phyloP scores from a whole-genome alignment of 2,113 vertebrate genomes.

The Nicator chloris region DNA sequence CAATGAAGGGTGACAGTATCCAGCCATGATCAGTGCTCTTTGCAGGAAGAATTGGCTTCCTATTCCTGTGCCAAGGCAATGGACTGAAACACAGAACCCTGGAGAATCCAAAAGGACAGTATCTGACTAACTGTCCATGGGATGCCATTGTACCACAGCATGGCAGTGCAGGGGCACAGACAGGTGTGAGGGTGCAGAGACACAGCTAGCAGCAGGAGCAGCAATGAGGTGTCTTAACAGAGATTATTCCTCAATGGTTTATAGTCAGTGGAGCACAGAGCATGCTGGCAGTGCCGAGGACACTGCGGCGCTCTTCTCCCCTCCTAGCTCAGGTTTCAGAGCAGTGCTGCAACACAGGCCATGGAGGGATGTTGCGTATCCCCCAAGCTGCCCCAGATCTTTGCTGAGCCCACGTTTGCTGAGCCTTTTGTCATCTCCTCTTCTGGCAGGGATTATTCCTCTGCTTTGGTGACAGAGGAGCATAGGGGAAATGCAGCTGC shows the following conservation, averaged over 20 bases:
- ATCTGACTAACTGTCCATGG: background rate
- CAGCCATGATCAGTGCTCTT: background rate
- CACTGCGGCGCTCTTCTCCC: accelerated
- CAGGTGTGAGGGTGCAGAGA: background rate
- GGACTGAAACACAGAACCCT: background rate
- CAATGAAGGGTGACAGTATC: background rate
- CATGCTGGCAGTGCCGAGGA: accelerated
- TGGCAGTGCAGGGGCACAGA: background rate
- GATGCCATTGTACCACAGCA: background rate
- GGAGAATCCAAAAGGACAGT: background rate
- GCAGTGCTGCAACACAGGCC: background rate
- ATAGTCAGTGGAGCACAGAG: background rate
- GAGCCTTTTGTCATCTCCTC: background rate
- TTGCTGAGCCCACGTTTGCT: background rate
- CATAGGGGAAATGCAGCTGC: background rate
- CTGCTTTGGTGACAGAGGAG: background rate
- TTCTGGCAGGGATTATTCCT: background rate
- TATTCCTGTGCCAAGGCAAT: background rate
- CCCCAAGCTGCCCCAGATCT: background rate
- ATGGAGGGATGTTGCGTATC: background rate
- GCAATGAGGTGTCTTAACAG: background rate
- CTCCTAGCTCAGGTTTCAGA: background rate
- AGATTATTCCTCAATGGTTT: background rate
- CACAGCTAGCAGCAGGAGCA: background rate
- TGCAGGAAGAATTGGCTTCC: background rate